phyloP scores from a whole-genome alignment of 23 tunicate genomes.

The Diplosoma virens region DNA sequence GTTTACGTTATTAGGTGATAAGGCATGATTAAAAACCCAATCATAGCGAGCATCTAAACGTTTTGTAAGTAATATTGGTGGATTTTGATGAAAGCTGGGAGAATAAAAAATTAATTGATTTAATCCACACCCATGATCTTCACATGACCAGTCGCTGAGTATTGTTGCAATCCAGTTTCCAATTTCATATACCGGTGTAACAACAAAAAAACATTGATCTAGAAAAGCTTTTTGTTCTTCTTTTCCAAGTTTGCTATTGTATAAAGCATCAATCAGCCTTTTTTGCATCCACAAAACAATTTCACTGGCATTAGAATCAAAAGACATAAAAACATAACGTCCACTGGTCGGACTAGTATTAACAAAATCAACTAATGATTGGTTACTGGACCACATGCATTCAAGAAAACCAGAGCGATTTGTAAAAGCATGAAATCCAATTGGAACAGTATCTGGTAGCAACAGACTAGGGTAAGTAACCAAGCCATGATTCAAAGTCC shows the following conservation, averaged over 20 bases:
- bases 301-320: conserved; percentile 26
- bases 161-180: conserved; percentile 43
- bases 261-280: conserved; percentile 4
- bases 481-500: conserved; percentile 40
- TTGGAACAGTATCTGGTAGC: conserved; percentile 25
- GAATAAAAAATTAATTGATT: conserved; percentile 22
- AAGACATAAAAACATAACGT: conserved; percentile 45
- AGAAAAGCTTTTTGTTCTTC: conserved; percentile 25
- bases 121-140: conserved; percentile 63
- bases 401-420: conserved; percentile 56
- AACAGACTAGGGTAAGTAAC: conserved; percentile 30
- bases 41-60: conserved; percentile 63
- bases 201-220: conserved; percentile 22
- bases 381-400: conserved; percentile 43
- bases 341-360: conserved; percentile 30
- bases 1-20: conserved; percentile 12
- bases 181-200: conserved; percentile 28
- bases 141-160: conserved; percentile 50
- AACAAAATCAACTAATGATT: conserved; percentile 41
- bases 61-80: not conserved
- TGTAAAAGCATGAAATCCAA: conserved; percentile 57
- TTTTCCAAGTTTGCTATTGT: not conserved
- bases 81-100: not conserved
- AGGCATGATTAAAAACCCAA: conserved; percentile 52
- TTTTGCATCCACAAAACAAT: conserved; percentile 29